Conservation (phyloP, 2,888 invertebrate species). For the Dasypogon diadema region DNA sequence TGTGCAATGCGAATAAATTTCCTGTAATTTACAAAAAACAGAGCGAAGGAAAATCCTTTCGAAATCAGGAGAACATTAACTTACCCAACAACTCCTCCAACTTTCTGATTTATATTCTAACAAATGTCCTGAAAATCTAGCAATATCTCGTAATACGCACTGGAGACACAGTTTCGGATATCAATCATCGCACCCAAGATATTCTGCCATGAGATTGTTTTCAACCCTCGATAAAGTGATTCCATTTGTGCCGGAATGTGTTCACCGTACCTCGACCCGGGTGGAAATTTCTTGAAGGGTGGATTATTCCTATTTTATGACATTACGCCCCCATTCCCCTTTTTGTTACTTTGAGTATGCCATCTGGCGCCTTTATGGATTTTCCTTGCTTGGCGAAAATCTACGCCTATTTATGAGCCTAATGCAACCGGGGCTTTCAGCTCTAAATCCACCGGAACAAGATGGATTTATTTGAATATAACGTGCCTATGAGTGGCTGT, state of each 20-base stretch:
- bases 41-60: conserved; percentile 34
- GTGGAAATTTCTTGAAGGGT: conserved; percentile 20
- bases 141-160: conserved; percentile 49
- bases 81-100: conserved; percentile 34
- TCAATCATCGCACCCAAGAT: conserved; percentile 47
- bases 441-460: conserved; percentile 1
- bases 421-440: not conserved
- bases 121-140: conserved; percentile 47
- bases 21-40: conserved; percentile 33
- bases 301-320: conserved; percentile 44
- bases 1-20: conserved; percentile 44
- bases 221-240: conserved; percentile 47
- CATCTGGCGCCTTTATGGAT: conserved; percentile 46
- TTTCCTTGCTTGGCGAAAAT: conserved; percentile 17
- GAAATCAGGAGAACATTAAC: conserved; percentile 46
- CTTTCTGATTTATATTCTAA: conserved; percentile 47
- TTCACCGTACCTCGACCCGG: not conserved
- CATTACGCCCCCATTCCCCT: conserved; percentile 31
- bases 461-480: conserved; percentile 3
- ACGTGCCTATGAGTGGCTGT: not conserved
- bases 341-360: conserved; percentile 35
- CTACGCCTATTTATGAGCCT: conserved; percentile 18
- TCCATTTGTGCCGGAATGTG: conserved; percentile 47
- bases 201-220: conserved; percentile 41
- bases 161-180: conserved; percentile 46